Percentiles rank a stretch among this genome's conserved stretches.
These are phyloP conservation scores for Notocelia uddmanniana DNA, from an alignment of 2,888 invertebrate species.

Conservation along the genomic window DNA sequence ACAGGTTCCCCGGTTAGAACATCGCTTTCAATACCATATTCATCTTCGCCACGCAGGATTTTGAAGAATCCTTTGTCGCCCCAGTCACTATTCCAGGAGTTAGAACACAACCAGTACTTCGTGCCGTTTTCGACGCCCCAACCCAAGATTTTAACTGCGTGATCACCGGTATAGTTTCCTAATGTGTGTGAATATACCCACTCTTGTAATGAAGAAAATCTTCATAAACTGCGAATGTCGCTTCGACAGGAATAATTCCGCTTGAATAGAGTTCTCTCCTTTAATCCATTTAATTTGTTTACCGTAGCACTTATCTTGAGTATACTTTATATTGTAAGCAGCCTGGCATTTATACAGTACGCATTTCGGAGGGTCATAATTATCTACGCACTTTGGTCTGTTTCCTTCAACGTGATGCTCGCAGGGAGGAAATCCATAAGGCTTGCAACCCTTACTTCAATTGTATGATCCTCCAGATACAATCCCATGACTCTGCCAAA, in stretches of 20 bases:
- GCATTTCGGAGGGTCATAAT: constrained; percentile 92
- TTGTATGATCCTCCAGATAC: constrained; percentile 95
- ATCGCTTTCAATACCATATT: constrained; percentile 92
- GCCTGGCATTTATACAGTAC: constrained; percentile 87
- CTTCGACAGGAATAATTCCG: constrained; percentile 95
- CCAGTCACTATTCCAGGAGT: constrained; percentile 98
- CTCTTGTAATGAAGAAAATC: constrained; percentile 94
- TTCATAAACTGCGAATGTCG: constrained; percentile 93
- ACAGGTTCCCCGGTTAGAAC: too few relatives aligned
- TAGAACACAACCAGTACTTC: constrained; percentile 96
- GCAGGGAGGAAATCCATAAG: constrained; percentile 94
- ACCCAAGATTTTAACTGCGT: constrained; percentile 94
- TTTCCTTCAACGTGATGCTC: constrained; percentile 95
- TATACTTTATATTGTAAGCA: constrained; percentile 87
- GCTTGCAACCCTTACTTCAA: constrained; percentile 93
- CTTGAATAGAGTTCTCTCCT: constrained; percentile 89
- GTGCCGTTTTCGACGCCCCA: constrained; percentile 93
- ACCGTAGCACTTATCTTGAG: constrained; percentile 91
- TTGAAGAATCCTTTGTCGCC: constrained; percentile 95
- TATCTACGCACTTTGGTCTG: constrained; percentile 89
- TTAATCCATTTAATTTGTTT: constrained; percentile 87
- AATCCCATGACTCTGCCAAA: constrained; percentile 93
- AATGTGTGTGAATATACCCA: constrained; percentile 89
- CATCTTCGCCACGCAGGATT: constrained; percentile 92
- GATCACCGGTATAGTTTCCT: constrained; percentile 91